Conservation (phyloP, 2,888 invertebrate species). For the Caenorhabditis sp. region DNA sequence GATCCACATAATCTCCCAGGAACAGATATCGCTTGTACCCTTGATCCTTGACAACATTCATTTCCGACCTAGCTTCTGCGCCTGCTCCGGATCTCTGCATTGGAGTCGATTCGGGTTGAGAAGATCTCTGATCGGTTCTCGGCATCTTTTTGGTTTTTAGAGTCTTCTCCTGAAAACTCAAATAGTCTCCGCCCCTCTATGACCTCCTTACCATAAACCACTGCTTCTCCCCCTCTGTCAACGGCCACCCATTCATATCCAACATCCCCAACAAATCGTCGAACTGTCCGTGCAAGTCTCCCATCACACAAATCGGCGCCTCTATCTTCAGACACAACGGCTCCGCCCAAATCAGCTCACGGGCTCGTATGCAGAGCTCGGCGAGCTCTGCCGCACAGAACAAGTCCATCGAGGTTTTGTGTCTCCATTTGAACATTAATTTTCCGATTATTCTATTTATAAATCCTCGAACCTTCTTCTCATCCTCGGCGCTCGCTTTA, state of each 20-base stretch:
- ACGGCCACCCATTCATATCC: conserved; percentile 73
- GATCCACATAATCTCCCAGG: conserved; percentile 96
- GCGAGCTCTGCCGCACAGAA: conserved; percentile 75
- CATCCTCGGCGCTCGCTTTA: background rate
- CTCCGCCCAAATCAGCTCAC: conserved; percentile 77
- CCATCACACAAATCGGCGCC: conserved; percentile 95
- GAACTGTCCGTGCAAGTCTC: conserved; percentile 99
- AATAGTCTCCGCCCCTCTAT: background rate
- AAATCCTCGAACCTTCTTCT: conserved; percentile 42
- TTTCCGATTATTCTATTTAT: conserved; percentile 50
- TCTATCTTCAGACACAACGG: conserved; percentile 53
- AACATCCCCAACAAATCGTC: conserved; percentile 77
- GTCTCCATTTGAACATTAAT: conserved; percentile 55
- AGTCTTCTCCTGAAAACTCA: conserved; percentile 17
- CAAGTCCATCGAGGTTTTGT: conserved; percentile 58
- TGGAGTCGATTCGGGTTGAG: conserved; percentile 3
- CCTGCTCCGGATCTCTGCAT: conserved; percentile 3
- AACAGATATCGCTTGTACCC: conserved; percentile 89
- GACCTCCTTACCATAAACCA: conserved; percentile 15
- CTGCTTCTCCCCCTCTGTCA: conserved; percentile 17
- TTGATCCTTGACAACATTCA: background rate
- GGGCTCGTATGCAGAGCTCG: conserved; percentile 75
- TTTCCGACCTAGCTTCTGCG: conserved; percentile 1
- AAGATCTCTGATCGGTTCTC: background rate
- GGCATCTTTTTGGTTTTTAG: background rate